Conservation (phyloP, 2,113 vertebrate species). For the Trogon surrucura region DNA sequence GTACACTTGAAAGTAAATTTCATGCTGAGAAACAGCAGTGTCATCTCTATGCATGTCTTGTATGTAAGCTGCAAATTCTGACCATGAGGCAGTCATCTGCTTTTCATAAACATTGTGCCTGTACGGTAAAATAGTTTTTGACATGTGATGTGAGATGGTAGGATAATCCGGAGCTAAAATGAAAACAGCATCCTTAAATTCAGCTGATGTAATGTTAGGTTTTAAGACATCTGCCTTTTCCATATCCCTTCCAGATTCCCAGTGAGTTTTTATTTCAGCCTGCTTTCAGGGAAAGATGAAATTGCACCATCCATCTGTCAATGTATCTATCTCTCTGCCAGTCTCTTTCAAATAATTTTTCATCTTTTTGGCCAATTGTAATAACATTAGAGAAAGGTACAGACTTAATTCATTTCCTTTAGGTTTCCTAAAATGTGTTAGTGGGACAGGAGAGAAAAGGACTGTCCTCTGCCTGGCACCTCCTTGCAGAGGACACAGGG, state of each 20-base stretch:
- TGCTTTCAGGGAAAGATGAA: not conserved
- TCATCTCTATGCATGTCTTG: not conserved
- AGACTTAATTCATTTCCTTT: not conserved
- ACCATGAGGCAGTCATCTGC: slow-evolving; percentile 8
- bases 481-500: not conserved
- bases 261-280: not conserved
- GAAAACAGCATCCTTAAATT: not conserved
- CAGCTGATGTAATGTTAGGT: not conserved
- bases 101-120: not conserved
- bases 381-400: not conserved
- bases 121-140: slow-evolving; percentile 15
- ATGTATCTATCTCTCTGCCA: not conserved
- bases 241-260: not conserved
- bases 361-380: not conserved
- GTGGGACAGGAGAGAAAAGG: not conserved
- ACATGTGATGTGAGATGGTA: not conserved
- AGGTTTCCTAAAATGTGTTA: not conserved
- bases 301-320: not conserved
- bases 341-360: not conserved
- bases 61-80: slow-evolving; percentile 10
- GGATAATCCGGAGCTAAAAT: slow-evolving; percentile 18
- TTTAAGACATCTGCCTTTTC: slow-evolving; percentile 47
- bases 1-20: not conserved
- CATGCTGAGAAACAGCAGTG: not conserved
- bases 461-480: not conserved